phyloP scores from a whole-genome alignment of 1,140 invertebrate species.

The Phenacoccus solenopsis region DNA sequence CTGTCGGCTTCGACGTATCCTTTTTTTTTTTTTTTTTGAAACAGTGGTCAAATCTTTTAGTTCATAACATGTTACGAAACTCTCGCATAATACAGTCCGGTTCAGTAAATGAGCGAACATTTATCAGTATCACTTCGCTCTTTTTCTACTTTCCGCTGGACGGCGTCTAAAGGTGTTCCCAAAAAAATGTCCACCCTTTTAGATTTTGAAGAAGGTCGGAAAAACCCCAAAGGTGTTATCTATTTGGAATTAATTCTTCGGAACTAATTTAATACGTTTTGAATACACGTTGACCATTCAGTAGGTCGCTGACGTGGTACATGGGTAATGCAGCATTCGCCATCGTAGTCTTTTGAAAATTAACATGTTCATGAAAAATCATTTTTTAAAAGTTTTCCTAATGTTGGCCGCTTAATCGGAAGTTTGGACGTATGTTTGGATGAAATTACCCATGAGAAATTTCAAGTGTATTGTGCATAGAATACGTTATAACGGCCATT shows the following conservation, averaged over 20 bases:
- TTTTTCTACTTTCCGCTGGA: not conserved
- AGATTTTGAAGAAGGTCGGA: not conserved
- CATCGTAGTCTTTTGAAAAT: too few species aligned
- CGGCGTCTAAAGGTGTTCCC: not conserved
- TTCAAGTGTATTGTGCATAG: too few species aligned
- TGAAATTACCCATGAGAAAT: too few species aligned
- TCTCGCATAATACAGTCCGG: not conserved
- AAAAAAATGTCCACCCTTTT: not conserved
- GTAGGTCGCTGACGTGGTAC: too few species aligned
- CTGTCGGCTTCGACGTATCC: not conserved
- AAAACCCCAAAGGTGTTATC: not conserved
- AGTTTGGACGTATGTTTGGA: too few species aligned
- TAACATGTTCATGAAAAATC: too few species aligned
- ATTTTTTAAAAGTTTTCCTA: too few species aligned
- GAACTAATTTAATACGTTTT: slow-evolving; percentile 15
- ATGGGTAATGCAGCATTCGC: too few species aligned
- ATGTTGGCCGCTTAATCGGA: too few species aligned
- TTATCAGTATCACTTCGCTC: slow-evolving; percentile 10
- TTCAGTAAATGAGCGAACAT: slow-evolving; percentile 12
- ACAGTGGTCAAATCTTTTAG: slow-evolving; percentile 9
- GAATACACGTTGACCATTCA: not conserved
- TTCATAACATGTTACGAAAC: not conserved
- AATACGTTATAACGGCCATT: too few species aligned
- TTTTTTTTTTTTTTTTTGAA: too few species aligned
- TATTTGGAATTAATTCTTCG: slow-evolving; percentile 10